Evolutionary conservation across 2,113 vertebrate genomes (phyloP).

Genomic region (Aplodontia rufa): DNA sequence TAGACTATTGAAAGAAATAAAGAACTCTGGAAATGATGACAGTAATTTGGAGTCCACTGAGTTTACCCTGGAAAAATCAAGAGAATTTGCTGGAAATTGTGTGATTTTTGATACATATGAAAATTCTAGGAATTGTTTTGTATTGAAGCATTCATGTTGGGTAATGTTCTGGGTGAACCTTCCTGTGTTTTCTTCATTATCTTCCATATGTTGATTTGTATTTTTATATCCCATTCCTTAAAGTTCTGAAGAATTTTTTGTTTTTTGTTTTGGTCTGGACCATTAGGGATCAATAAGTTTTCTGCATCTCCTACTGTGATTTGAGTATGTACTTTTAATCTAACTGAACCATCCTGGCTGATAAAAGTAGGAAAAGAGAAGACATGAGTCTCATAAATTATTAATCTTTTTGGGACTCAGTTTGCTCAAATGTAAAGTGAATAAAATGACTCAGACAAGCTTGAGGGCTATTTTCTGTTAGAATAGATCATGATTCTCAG

Average conservation of each 20-base stretch:
- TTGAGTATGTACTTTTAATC: neutral
- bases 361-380: neutral
- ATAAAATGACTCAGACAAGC: neutral
- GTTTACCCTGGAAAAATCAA: conserved; percentile 41
- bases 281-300: neutral
- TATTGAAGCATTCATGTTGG: neutral
- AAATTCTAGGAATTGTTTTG: neutral
- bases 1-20: conserved; percentile 12
- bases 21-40: neutral
- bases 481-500: neutral
- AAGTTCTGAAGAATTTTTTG: neutral
- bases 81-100: neutral
- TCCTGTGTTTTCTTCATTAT: neutral
- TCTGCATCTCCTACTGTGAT: neutral
- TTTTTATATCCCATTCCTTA: neutral
- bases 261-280: no score
- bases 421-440: neutral
- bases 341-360: neutral
- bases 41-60: neutral
- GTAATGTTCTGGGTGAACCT: neutral
- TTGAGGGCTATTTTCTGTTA: neutral
- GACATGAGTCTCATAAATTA: neutral
- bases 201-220: neutral
- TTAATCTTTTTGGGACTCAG: neutral
- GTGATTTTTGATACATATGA: neutral